phyloP scores from a whole-genome alignment of 1,140 invertebrate species.

The Nylanderia fulva region DNA sequence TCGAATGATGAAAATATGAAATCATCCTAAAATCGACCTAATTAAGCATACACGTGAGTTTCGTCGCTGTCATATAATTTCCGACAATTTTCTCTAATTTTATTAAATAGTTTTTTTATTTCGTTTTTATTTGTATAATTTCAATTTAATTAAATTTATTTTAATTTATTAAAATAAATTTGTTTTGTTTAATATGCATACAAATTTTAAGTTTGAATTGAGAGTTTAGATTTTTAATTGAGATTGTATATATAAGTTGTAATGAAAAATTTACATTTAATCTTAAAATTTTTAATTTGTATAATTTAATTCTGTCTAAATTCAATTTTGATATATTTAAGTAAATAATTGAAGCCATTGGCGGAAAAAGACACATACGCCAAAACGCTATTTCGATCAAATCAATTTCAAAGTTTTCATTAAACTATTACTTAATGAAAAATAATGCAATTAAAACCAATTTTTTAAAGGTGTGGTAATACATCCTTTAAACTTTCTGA shows the following conservation, averaged over 20 bases:
- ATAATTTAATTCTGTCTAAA: background rate
- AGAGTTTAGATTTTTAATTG: background rate
- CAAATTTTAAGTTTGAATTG: background rate
- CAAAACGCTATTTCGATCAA: too few relatives aligned
- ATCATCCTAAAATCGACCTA: constrained; percentile 28
- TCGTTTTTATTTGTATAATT: background rate
- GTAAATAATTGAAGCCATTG: too few relatives aligned
- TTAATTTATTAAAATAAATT: constrained; percentile 8
- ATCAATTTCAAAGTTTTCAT: too few relatives aligned
- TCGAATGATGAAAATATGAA: constrained; percentile 39
- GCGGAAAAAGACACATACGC: too few relatives aligned
- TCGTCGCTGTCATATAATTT: constrained; percentile 30
- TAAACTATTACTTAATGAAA: too few relatives aligned
- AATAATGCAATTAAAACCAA: too few relatives aligned
- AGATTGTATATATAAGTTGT: background rate
- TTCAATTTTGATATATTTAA: constrained; percentile 3
- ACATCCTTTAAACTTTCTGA: too few relatives aligned
- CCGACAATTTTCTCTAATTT: background rate
- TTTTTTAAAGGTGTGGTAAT: too few relatives aligned
- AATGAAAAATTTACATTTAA: constrained; percentile 7
- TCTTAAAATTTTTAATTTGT: background rate
- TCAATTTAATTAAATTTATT: background rate
- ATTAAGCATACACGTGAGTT: background rate
- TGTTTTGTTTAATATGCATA: background rate
- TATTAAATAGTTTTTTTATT: background rate